phyloP scores from a whole-genome alignment of 2,888 invertebrate species.

The Halictus quadricinctus region DNA sequence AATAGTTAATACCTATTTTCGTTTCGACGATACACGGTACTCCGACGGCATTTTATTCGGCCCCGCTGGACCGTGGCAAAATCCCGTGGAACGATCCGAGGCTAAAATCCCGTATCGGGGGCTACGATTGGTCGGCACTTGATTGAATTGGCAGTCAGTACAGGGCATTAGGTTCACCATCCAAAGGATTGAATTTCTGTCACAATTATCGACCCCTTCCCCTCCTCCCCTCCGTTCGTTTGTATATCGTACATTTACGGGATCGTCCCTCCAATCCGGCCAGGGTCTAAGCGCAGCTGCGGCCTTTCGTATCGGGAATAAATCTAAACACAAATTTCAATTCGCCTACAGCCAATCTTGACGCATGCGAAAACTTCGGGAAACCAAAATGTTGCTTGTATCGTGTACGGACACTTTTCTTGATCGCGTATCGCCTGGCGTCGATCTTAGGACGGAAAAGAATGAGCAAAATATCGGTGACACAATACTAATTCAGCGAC shows the following conservation, averaged over 20 bases:
- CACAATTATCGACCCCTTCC: conserved; percentile 72
- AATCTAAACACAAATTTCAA: conserved; percentile 50
- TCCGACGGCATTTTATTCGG: conserved; percentile 65
- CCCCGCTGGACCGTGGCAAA: conserved; percentile 62
- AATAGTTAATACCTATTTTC: conserved; percentile 69
- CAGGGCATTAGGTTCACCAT: conserved; percentile 73
- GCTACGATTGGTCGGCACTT: conserved; percentile 71
- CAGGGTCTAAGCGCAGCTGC: conserved; percentile 64
- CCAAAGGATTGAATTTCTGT: conserved; percentile 75
- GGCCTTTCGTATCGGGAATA: conserved; percentile 53
- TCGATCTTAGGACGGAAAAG: too few relatives aligned
- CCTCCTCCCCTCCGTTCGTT: conserved; percentile 35
- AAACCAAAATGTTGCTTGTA: too few relatives aligned
- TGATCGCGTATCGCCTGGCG: too few relatives aligned
- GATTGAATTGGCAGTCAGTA: conserved; percentile 76
- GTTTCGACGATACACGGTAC: conserved; percentile 53
- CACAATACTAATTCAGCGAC: too few relatives aligned
- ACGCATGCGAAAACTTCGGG: too few relatives aligned
- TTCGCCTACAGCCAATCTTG: background rate
- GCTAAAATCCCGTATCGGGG: conserved; percentile 68
- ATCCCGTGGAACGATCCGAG: conserved; percentile 62
- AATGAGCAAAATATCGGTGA: too few relatives aligned
- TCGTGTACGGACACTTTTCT: too few relatives aligned
- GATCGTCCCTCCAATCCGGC: conserved; percentile 43
- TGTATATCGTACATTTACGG: conserved; percentile 29